Conservation (phyloP, 1,140 invertebrate species). For the Ladona fulva region DNA sequence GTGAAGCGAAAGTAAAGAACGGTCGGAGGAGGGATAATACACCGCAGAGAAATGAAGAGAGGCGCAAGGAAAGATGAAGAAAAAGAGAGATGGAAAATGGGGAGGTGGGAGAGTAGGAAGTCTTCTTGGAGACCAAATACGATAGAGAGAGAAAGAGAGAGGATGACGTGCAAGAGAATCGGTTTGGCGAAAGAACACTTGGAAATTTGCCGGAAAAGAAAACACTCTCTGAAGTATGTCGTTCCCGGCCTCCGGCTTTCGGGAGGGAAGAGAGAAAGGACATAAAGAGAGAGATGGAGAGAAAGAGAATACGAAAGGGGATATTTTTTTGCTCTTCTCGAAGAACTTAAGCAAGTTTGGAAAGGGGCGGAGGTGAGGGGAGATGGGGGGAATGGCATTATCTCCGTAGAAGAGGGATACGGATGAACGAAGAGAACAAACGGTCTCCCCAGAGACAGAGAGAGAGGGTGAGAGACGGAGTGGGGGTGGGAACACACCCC, state of each 20-base stretch:
- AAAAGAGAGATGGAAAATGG: background rate
- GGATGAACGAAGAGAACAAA: constrained; percentile 5
- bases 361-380: constrained; percentile 9
- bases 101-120: background rate
- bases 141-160: background rate
- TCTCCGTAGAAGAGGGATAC: background rate
- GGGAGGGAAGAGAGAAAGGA: background rate
- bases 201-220: constrained; percentile 9
- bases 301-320: background rate
- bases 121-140: constrained; percentile 20
- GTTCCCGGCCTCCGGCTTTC: background rate
- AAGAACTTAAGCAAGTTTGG: background rate
- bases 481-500: constrained; percentile 17
- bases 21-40: background rate
- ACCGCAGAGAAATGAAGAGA: too few relatives aligned
- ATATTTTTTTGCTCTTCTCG: background rate
- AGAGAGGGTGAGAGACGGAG: constrained; percentile 16
- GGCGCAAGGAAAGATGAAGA: background rate
- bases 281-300: background rate
- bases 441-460: constrained; percentile 16
- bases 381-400: background rate
- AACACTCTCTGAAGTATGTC: constrained; percentile 1
- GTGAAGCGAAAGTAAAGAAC: too few relatives aligned
- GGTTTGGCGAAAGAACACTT: constrained; percentile 3
- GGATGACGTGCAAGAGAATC: background rate